Percentiles rank a stretch among this genome's conserved stretches.
phyloP scores from a whole-genome alignment of 1,140 invertebrate genomes.

The Mizuhopecten yessoensis region DNA sequence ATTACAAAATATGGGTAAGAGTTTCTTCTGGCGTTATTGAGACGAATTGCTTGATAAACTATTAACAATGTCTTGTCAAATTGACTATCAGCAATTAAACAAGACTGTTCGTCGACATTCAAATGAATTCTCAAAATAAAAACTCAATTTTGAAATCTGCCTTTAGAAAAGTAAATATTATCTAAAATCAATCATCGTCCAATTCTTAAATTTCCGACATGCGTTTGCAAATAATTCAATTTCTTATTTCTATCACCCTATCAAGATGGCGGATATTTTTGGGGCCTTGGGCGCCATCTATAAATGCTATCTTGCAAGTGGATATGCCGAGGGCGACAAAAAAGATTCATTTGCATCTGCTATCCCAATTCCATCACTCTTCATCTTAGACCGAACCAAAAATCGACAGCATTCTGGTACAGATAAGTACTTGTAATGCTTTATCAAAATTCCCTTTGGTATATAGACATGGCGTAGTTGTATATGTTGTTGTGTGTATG shows the following conservation, averaged over 20 bases:
- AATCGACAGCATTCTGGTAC: neutral
- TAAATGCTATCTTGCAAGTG: neutral
- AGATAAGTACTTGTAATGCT: neutral
- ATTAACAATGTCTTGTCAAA: neutral
- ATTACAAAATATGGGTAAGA: neutral
- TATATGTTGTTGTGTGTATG: neutral
- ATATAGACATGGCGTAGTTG: neutral
- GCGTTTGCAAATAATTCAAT: slow-evolving; percentile 17
- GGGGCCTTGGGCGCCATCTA: neutral
- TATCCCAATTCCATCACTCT: neutral
- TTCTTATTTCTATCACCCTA: neutral
- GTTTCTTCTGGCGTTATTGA: neutral
- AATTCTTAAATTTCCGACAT: neutral
- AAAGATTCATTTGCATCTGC: neutral
- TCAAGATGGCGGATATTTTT: neutral
- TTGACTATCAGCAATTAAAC: neutral
- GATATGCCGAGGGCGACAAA: slow-evolving; percentile 24
- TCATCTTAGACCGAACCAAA: neutral
- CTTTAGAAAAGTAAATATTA: neutral
- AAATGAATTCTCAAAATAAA: neutral
- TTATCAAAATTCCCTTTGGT: neutral
- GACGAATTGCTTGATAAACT: neutral
- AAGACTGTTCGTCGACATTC: neutral
- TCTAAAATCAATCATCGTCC: neutral
- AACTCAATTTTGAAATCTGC: neutral